These are phyloP conservation scores for Anastrepha ludens DNA, from an alignment of 1,140 invertebrate species.

Conservation along the genomic window DNA sequence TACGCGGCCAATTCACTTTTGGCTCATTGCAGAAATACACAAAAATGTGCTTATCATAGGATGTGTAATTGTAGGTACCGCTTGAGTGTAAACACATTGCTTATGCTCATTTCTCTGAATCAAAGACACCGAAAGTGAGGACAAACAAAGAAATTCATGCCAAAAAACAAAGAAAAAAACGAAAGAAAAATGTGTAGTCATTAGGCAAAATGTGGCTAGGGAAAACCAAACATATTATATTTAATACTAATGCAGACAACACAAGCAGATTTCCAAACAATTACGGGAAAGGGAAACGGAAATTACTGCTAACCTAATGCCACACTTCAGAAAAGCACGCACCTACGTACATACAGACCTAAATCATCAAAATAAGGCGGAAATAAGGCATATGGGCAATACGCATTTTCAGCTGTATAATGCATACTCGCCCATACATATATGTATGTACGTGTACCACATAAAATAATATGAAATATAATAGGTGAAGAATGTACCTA, in stretches of 20 bases:
- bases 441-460: neutral
- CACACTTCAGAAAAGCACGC: neutral
- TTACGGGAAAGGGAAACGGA: neutral
- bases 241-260: neutral
- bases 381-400: neutral
- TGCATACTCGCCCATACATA: neutral
- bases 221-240: neutral
- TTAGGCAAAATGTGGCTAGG: neutral
- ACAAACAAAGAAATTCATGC: too few species aligned
- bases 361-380: neutral
- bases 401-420: too few species aligned
- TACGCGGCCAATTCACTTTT: too few species aligned
- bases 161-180: neutral
- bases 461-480: neutral
- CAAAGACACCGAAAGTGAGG: too few species aligned
- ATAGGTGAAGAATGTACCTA: neutral
- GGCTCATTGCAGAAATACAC: too few species aligned
- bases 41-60: too few species aligned
- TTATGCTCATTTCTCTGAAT: too few species aligned
- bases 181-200: neutral
- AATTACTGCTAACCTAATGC: neutral
- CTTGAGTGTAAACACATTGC: too few species aligned
- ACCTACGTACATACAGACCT: neutral
- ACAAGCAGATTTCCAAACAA: neutral
- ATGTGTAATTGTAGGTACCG: too few species aligned